Base-by-base conservation (phyloP, 2,113 vertebrate genomes). In the Opisthocomus hoazin region DNA sequence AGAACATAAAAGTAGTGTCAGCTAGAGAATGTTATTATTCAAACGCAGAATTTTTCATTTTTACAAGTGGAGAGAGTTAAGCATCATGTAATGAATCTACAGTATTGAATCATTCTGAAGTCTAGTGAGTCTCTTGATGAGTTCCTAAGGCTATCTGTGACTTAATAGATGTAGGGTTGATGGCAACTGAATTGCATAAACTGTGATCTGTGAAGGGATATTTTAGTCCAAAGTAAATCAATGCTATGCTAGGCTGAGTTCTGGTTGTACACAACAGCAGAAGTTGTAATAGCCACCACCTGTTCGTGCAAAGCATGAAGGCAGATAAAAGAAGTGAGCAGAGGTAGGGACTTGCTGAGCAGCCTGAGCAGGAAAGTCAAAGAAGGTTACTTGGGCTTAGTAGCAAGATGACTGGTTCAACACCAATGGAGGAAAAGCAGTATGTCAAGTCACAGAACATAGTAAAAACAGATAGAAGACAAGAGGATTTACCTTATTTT, bases 11-110 rank as follows among this genome's bases (percentile, higher is more conserved):
- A 91, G 45, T 69, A 87, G 20, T n/a, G 41, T 65, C 77, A 84
- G 84, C 69, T 73, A 61, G 57, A 51, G 20, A 7, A 64, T 24
- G 36, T 39, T 76, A 54, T 57, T 89, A 68, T 73, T 84, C 65
- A 43, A 57, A 76, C 80, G 37, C 19, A 80, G n/a, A 82, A 69
- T 48, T 89, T 79, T 75, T 91, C 37, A 48, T 70, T 82, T 95
- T 75, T 60, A 84, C 18, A 71, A 85, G 65, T 37, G 37, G 32
- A 84, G 6, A 69, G 39, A 79, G 22, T 18, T 82, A 53, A 94
- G 48, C 48, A 68, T 46, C 12, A 0, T 15, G 39, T 50, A 90
- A 76, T 37, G 53, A 88, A 93, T 36, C 60, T n/a, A 11, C 6
- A 23, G 36, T 20, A 43, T 4, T 29, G 53, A 84, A 75, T 45